Base-by-base conservation (phyloP, 2,113 vertebrate genomes). In the Bucco capensis region DNA sequence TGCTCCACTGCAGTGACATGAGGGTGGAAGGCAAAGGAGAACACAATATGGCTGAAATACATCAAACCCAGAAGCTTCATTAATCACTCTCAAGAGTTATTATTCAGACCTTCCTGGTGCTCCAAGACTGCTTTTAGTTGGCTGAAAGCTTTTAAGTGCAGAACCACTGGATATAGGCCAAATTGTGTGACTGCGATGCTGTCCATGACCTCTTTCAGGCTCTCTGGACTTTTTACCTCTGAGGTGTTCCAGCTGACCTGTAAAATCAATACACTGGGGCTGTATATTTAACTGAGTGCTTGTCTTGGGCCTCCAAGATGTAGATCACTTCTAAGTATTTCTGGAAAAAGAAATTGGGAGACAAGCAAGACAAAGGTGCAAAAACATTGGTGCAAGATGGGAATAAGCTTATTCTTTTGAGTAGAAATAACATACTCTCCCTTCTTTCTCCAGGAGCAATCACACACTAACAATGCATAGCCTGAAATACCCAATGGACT, bases 191-290 rank as follows among this genome's bases (percentile, higher is more conserved):
- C 54, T 82, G 70, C 75, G 58, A 84, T 79, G 92, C 35, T 90
- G 71, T 73, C 81, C 77, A 27, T 76, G 92, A 95, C 80, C 90
- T 95, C 89, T 30, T 64, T 77, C 47, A 33, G 65, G 74, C 60
- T 94, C 54, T 50, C 83, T 93, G 88, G 92, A 93, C 86, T 92
- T 95, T 92, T 89, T 92, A 94, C 93, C 71, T 96, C 42, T 2
- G 6, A 85, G 86, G 71, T 95, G 86, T 76, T 94, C 86, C 92
- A 90, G 70, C 14, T 82, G 92, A 92, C 92, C 92, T 76, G 15
- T 79, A 87, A 95, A 93, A 92, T 95, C 93, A 87, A 95, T 95
- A 84, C 3, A 0, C 47, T 62, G 60, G 56, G n/a, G 73, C 13
- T 82, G 64, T 72, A 70, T 64, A 76, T 93, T 79, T 84, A 94